Base-by-base conservation (phyloP, 2,113 vertebrate species). In the Ifrita kowaldi region DNA sequence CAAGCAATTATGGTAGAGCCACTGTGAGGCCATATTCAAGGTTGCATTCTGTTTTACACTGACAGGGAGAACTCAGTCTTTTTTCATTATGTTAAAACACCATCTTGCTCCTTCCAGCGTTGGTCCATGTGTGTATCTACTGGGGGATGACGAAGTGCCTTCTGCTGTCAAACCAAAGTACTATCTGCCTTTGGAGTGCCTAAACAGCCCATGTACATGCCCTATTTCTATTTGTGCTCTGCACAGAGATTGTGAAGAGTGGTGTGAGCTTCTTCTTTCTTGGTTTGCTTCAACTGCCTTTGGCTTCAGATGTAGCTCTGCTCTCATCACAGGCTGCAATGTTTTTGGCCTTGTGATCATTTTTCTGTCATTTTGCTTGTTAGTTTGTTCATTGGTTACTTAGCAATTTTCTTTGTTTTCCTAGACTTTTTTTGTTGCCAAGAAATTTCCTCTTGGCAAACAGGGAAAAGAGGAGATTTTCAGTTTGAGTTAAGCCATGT, bases 391-490 rank as follows among this genome's bases (percentile, higher is more conserved):
- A 94, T 96, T 97, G 94, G 96, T 97, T 95, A 95, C 96, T 96
- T 94, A 97, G 95, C 94, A 96, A 96, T 97, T 97, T 94, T 95
- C 94, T 96, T 93, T 97, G 95, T 97, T 97, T 97, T 92, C 59
- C 63, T 88, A 76, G 88, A 83, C 71, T 74, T 86, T 77, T 92
- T 96, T 94, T 86, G 67, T 94, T 95, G 96, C 95, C 94, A 97
- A 94, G 90, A 96, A 69, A 86, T 96, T 95, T 87, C 88, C 79
- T 97, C 94, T 90, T 97, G 90, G 83, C 88, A 94, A 92, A 80
- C 35, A 57, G n/a, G 63, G 46, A 62, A 83, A 93, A 91, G 55
- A 79, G 20, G 59, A 95, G 90, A 83, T 94, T 88, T 96, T 90
- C 79, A 77, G 63, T 95, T 92, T 97, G 95, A 96, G 90, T 92